Evolutionary conservation across 2,113 vertebrate species (phyloP).

Genomic region (Toxostoma redivivum): DNA sequence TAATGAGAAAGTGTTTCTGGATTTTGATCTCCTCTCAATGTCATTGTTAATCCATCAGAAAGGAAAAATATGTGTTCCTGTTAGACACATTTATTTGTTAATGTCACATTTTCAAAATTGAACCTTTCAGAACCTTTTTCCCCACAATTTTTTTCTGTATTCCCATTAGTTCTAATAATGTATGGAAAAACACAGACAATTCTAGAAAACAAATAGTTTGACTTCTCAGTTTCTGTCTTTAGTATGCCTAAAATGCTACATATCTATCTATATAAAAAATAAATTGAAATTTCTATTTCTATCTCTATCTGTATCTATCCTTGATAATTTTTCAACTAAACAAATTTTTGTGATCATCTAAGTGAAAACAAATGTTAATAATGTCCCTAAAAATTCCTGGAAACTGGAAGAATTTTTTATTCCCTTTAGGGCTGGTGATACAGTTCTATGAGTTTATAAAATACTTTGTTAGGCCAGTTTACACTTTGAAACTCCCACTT

Average conservation of each 20-base stretch:
- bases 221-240: neutral
- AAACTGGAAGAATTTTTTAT: neutral
- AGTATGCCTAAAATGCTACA: neutral
- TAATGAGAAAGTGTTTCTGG: neutral
- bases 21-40: neutral
- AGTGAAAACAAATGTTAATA: neutral
- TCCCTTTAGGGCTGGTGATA: neutral
- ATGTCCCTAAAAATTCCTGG: neutral
- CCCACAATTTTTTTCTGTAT: neutral
- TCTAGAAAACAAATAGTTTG: neutral
- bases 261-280: neutral
- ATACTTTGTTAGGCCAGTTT: neutral
- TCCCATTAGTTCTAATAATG: neutral
- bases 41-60: neutral
- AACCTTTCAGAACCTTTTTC: neutral
- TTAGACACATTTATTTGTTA: neutral
- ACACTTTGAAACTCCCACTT: neutral
- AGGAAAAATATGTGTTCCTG: fast-evolving
- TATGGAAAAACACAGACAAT: neutral
- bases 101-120: neutral
- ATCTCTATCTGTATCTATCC: neutral
- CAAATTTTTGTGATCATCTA: neutral
- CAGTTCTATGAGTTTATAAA: neutral
- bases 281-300: neutral
- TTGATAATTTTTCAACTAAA: neutral